These are phyloP conservation scores for Parauchenoglanis ngamensis DNA, from an alignment of 2,797 vertebrate species.

Conservation along the genomic window DNA sequence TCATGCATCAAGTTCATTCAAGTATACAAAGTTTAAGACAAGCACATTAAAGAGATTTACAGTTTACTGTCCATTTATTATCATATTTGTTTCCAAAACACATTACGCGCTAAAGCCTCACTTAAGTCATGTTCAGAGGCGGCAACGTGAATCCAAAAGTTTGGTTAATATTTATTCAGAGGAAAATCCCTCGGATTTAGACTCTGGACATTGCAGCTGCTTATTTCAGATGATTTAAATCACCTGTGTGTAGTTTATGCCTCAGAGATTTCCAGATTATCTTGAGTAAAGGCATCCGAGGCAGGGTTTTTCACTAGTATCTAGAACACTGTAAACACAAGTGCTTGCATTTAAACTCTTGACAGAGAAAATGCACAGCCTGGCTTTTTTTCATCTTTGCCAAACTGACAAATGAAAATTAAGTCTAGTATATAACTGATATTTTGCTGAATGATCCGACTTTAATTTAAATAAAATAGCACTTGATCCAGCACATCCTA, in stretches of 20 bases:
- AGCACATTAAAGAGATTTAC: neutral
- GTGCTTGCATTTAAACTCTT: neutral
- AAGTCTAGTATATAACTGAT: neutral
- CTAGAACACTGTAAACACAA: neutral
- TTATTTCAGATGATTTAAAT: conserved; percentile 5
- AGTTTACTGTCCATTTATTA: neutral
- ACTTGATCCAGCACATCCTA: neutral
- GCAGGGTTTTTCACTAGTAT: neutral
- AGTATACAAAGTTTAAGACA: neutral
- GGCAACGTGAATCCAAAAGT: neutral
- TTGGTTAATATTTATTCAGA: neutral
- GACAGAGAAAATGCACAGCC: neutral
- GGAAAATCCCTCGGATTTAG: neutral
- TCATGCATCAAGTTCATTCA: neutral
- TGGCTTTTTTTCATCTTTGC: too few relatives aligned
- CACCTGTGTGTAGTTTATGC: neutral
- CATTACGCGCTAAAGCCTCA: neutral
- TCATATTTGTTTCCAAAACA: neutral
- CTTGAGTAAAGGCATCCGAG: neutral
- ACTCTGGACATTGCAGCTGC: neutral
- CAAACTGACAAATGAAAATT: neutral
- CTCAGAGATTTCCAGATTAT: neutral
- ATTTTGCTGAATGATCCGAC: neutral
- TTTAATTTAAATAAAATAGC: neutral
- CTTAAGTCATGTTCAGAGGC: neutral